Conservation (phyloP, 2,113 vertebrate species). For the Stigmatopora nigra region DNA sequence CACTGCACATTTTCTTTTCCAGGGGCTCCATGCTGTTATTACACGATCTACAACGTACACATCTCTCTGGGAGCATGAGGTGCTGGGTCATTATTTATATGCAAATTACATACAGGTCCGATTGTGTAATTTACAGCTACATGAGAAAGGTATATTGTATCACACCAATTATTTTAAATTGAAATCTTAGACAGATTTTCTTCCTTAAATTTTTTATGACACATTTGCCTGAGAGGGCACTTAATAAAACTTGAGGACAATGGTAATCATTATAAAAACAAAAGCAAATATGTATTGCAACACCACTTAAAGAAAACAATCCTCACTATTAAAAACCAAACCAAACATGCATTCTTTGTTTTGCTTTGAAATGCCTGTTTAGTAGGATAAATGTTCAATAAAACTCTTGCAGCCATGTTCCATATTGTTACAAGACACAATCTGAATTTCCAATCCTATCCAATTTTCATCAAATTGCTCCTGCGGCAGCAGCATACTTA, state of each 20-base stretch:
- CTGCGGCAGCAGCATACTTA: too few relatives aligned
- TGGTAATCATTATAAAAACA: not conserved
- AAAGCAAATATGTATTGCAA: not conserved
- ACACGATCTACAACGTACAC: conserved; percentile 18
- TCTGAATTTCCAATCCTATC: too few relatives aligned
- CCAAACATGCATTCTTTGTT: not conserved
- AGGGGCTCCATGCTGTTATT: conserved; percentile 33
- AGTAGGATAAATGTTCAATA: too few relatives aligned
- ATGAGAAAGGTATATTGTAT: conserved; percentile 5
- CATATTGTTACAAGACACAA: too few relatives aligned
- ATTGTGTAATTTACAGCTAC: conserved; percentile 22
- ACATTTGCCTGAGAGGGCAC: not conserved
- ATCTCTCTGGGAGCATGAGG: conserved; percentile 24
- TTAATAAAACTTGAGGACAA: not conserved
- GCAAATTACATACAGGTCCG: conserved; percentile 11
- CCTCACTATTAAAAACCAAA: not conserved
- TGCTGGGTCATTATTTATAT: conserved; percentile 28
- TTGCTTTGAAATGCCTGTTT: not conserved
- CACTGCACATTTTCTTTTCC: conserved; percentile 24
- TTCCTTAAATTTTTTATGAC: not conserved
- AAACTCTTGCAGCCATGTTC: too few relatives aligned
- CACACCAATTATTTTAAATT: conserved; percentile 8
- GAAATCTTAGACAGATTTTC: not conserved
- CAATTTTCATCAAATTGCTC: too few relatives aligned
- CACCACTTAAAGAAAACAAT: too few relatives aligned